Conservation (phyloP, 2,797 vertebrate species). For the Tiaroga cobitis region DNA sequence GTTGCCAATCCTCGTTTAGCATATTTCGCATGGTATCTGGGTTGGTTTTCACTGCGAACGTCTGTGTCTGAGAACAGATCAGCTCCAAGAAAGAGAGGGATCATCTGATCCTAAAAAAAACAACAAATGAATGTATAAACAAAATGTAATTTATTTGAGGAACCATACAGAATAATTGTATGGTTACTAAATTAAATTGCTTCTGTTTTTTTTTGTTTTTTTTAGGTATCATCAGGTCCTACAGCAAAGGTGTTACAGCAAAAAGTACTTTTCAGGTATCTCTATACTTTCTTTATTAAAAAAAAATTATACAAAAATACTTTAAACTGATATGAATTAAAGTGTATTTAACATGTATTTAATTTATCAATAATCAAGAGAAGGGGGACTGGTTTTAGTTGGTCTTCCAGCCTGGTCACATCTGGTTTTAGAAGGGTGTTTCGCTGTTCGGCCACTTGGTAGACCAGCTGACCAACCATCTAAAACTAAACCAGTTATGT, state of each 20-base stretch:
- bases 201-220: background rate
- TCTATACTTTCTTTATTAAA: background rate
- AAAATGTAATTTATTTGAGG: background rate
- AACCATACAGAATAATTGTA: background rate
- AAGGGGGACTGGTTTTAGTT: background rate
- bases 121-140: background rate
- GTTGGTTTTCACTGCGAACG: constrained; percentile 82
- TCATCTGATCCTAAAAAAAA: constrained; percentile 65
- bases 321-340: background rate
- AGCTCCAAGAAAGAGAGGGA: constrained; percentile 83
- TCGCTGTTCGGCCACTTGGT: background rate
- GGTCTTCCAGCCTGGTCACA: background rate
- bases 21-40: constrained; percentile 82
- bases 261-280: background rate
- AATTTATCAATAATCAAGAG: background rate
- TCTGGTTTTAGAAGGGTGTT: background rate
- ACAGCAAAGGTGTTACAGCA: background rate
- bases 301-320: background rate
- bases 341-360: background rate
- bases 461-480: background rate
- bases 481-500: background rate
- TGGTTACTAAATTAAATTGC: background rate
- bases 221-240: background rate
- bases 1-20: constrained; percentile 83
- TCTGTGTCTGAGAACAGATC: constrained; percentile 81